These are phyloP conservation scores for Menidia beryllina DNA, from an alignment of 2,113 vertebrate species.

Conservation along the genomic window DNA sequence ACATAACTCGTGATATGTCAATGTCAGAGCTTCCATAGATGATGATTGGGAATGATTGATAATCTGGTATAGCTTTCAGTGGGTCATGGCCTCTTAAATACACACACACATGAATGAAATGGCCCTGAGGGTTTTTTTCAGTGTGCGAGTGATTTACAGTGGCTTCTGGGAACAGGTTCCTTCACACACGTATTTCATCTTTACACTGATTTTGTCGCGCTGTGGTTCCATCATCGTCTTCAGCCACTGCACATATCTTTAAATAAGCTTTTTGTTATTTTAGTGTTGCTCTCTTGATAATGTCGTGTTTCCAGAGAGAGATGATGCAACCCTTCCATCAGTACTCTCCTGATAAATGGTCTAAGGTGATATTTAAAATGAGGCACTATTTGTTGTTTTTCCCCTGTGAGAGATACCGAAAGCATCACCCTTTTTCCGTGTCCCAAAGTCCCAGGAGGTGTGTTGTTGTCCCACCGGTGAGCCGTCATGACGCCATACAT, in stretches of 20 bases:
- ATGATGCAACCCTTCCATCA: constrained; percentile 8
- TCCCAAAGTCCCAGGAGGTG: constrained; percentile 21
- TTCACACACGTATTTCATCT: constrained; percentile 52
- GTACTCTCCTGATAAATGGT: constrained; percentile 13
- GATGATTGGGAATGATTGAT: constrained; percentile 52
- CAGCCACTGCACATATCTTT: not conserved
- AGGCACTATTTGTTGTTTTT: constrained; percentile 35
- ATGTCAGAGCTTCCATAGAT: constrained; percentile 23
- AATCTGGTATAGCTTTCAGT: constrained; percentile 23
- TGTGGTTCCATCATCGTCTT: constrained; percentile 19
- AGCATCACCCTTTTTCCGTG: constrained; percentile 29
- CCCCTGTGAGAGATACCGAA: constrained; percentile 13
- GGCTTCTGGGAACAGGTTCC: constrained; percentile 33
- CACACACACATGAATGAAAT: constrained; percentile 11
- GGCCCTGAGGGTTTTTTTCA: constrained; percentile 16
- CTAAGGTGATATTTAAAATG: not conserved
- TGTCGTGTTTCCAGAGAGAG: not conserved
- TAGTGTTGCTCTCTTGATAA: not conserved
- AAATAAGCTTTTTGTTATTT: not conserved
- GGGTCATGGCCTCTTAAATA: constrained; percentile 32
- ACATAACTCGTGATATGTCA: constrained; percentile 47
- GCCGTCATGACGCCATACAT: constrained; percentile 22
- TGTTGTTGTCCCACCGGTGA: constrained; percentile 22
- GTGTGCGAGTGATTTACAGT: constrained; percentile 37
- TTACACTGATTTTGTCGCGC: constrained; percentile 58